Conservation (phyloP, 2,888 invertebrate species). For the Caenorhabditis sp. region DNA sequence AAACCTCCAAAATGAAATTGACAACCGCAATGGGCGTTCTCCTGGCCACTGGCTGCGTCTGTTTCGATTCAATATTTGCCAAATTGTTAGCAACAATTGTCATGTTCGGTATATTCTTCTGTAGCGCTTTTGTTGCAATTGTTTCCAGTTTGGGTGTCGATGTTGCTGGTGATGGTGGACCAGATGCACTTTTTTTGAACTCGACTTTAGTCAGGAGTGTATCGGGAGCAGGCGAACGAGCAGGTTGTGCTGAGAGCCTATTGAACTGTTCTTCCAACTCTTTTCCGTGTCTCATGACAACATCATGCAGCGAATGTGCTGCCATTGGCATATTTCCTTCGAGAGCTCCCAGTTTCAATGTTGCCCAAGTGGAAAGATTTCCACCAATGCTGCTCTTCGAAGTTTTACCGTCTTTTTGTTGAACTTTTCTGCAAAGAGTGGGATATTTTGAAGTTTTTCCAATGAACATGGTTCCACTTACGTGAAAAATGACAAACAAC, state of each 20-base stretch:
- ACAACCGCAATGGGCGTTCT: constrained; percentile 25
- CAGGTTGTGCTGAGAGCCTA: constrained; percentile 40
- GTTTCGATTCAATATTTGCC: not conserved
- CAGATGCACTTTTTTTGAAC: not conserved
- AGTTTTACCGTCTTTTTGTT: not conserved
- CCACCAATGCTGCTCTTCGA: constrained; percentile 8
- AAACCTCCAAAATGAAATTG: constrained; percentile 23
- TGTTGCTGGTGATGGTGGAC: not conserved
- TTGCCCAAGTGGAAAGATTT: constrained; percentile 15
- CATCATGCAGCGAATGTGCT: constrained; percentile 94
- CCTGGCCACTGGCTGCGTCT: constrained; percentile 2
- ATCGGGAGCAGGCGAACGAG: constrained; percentile 15
- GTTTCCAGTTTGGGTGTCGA: not conserved
- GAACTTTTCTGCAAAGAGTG: constrained; percentile 6
- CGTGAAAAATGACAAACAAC: constrained; percentile 25
- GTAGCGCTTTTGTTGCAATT: not conserved
- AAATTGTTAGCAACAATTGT: not conserved
- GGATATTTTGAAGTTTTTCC: not conserved
- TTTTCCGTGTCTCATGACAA: constrained; percentile 78
- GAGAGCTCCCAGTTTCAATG: constrained; percentile 46
- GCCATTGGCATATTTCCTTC: constrained; percentile 93
- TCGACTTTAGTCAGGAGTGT: constrained; percentile 8
- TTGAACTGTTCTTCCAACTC: constrained; percentile 52
- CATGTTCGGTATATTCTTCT: not conserved
- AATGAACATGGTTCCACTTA: not conserved